Percentiles rank a stretch among this genome's conserved stretches.
These are phyloP conservation scores for Pristis pectinata DNA, from an alignment of 2,797 vertebrate species.

Conservation along the genomic window DNA sequence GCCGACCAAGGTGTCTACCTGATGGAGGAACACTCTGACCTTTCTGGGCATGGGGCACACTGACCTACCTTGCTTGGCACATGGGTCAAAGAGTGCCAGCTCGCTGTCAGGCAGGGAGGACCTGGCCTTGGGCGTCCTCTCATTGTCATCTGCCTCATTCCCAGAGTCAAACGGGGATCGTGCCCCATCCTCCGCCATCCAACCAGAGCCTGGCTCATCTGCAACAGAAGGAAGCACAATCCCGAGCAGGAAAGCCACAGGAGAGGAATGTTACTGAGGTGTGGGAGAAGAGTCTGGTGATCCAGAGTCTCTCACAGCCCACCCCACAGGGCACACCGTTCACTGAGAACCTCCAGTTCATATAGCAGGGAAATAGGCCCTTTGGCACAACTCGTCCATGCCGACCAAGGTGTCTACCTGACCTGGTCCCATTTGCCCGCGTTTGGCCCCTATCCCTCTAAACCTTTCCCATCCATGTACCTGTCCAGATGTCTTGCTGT, in stretches of 20 bases:
- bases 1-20: too few relatives aligned
- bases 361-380: too few relatives aligned
- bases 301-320: too few relatives aligned
- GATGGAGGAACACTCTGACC: too few relatives aligned
- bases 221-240: conserved; percentile 42
- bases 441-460: too few relatives aligned
- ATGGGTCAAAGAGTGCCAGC: conserved; percentile 81
- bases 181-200: conserved; percentile 59
- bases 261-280: conserved; percentile 37
- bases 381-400: too few relatives aligned
- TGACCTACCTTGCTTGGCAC: conserved; percentile 58
- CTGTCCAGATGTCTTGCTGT: too few relatives aligned
- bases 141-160: conserved; percentile 51
- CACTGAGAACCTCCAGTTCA: too few relatives aligned
- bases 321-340: background rate
- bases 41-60: too few relatives aligned
- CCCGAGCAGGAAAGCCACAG: conserved; percentile 1
- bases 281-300: background rate
- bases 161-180: conserved; percentile 62
- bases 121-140: conserved; percentile 46
- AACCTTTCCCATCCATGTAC: too few relatives aligned
- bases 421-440: too few relatives aligned
- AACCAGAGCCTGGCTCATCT: conserved; percentile 42
- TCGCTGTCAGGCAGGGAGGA: conserved; percentile 65
- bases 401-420: too few relatives aligned